A percentile compares a stretch with the other conserved stretches of the same genome.
These are phyloP conservation scores for Physella acuta DNA, from an alignment of 1,140 invertebrate species.

Conservation along the genomic window DNA sequence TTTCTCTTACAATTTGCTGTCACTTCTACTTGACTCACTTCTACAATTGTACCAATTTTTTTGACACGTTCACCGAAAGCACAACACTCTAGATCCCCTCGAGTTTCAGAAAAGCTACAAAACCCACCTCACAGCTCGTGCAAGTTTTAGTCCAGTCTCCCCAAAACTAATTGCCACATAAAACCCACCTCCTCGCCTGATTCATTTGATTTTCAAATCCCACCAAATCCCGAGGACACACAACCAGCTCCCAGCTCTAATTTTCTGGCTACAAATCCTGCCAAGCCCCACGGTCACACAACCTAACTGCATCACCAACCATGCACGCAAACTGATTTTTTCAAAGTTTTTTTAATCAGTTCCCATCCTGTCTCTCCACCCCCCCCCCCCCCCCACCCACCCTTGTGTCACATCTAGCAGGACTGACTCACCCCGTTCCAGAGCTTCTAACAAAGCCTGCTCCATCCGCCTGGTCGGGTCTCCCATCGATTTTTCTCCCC, in stretches of 20 bases:
- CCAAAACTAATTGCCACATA: not conserved
- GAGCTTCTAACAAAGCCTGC: too few species aligned
- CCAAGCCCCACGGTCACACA: not conserved
- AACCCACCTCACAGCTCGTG: not conserved
- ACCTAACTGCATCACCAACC: not conserved
- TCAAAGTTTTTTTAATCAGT: not conserved
- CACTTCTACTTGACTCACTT: too few species aligned
- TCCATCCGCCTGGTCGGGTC: too few species aligned
- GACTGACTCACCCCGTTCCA: too few species aligned
- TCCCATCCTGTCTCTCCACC: not conserved
- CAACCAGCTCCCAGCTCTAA: too few species aligned
- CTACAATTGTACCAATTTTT: too few species aligned
- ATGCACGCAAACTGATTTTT: not conserved
- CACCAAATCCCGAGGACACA: not conserved
- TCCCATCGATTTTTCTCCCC: too few species aligned
- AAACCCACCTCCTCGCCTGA: not conserved
- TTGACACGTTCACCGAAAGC: too few species aligned
- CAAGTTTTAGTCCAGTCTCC: not conserved
- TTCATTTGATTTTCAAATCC: not conserved
- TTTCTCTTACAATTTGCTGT: too few species aligned
- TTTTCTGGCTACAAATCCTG: too few species aligned
- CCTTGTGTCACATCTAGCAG: too few species aligned
- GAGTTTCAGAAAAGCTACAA: not conserved
- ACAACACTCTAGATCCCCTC: not conserved
- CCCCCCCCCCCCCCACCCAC: not conserved